Evolutionary conservation across 2,113 vertebrate genomes (phyloP), one percentile per base, ranked within the genome.

Genomic region (Phocoena sinus): DNA sequence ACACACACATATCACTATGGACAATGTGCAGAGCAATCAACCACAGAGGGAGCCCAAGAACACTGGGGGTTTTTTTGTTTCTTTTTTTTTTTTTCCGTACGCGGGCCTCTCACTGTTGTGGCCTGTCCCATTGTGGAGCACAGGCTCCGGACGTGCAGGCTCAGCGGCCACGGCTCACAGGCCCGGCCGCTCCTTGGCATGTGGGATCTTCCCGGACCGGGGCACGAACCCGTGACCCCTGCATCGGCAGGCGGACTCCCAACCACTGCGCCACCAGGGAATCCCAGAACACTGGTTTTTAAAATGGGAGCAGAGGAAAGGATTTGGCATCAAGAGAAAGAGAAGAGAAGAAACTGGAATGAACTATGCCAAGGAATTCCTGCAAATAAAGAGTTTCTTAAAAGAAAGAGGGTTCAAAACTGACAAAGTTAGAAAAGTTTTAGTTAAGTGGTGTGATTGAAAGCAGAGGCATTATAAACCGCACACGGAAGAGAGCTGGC

Each of bases 1-100:
- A 26, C 6, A 14, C 41, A n/a, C 3, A 41, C 53, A 68, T 0
- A 38, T 25, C 12, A 36, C 56, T 74, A 20, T 10, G 14, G 47
- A 38, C 10, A 58, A 60, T 1, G 4, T 12, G 6, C 20, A 58
- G 31, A 74, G 23, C 5, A 53, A 10, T 47, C 36, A 6, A n/a
- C 21, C 17, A 56, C 23, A 23, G 36, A 65, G 26, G n/a, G 25
- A 70, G 28, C 2, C 38, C 28, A 33, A 60, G 62, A 85, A 41
- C 15, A 67, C 5, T 1, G 7, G 8, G 28, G 1, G 0, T 0
- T 44, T 44, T 9, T 44, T 44, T 44, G 44, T 44, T 44, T 44
- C 44, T 10, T 44, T 44, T 44, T 44, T 44, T 44, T 44, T 44
- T 44, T 9, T 0, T 0, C 44, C 2, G 44, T 44, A 44, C 44